phyloP scores from a whole-genome alignment of 2,113 vertebrate species.

The Propithecus coquereli region DNA sequence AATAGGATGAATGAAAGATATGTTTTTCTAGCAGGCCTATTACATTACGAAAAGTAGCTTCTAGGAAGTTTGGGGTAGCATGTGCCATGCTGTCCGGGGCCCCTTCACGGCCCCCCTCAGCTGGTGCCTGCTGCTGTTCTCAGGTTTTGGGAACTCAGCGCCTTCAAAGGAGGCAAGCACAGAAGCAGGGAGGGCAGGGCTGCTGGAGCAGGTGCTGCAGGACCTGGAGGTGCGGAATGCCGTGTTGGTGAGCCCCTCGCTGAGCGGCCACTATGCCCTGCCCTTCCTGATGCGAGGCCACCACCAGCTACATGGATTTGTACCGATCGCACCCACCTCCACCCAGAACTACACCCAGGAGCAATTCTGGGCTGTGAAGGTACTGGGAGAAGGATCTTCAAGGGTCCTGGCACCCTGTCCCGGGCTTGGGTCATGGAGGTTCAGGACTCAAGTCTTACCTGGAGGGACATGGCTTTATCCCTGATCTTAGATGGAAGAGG shows the following conservation, averaged over 20 bases:
- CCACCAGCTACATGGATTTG: slow-evolving; percentile 86
- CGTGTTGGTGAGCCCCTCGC: slow-evolving; percentile 93
- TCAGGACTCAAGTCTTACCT: neutral
- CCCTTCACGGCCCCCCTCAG: neutral
- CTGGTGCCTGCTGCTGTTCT: slow-evolving; percentile 3
- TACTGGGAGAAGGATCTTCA: slow-evolving; percentile 66
- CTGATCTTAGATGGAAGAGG: neutral
- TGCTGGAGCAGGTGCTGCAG: slow-evolving; percentile 87
- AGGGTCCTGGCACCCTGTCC: neutral
- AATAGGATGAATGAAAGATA: neutral
- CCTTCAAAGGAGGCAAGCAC: slow-evolving; percentile 80
- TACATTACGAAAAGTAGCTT: neutral
- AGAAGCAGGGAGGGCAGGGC: slow-evolving; percentile 85
- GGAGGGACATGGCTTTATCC: neutral
- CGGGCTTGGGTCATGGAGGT: neutral
- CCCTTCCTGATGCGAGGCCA: slow-evolving; percentile 90
- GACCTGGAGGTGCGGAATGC: slow-evolving; percentile 84
- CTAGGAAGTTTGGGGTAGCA: neutral
- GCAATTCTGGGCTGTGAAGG: slow-evolving; percentile 91
- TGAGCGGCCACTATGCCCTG: slow-evolving; percentile 94
- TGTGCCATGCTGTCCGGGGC: neutral
- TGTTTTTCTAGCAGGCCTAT: neutral
- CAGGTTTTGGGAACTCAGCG: slow-evolving; percentile 93
- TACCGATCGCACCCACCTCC: slow-evolving; percentile 91
- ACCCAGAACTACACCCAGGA: slow-evolving; percentile 88